Percentiles rank a stretch among this genome's conserved stretches.
Evolutionary conservation across 2,888 invertebrate species (phyloP).

Genomic region (Mythimna vitellina): DNA sequence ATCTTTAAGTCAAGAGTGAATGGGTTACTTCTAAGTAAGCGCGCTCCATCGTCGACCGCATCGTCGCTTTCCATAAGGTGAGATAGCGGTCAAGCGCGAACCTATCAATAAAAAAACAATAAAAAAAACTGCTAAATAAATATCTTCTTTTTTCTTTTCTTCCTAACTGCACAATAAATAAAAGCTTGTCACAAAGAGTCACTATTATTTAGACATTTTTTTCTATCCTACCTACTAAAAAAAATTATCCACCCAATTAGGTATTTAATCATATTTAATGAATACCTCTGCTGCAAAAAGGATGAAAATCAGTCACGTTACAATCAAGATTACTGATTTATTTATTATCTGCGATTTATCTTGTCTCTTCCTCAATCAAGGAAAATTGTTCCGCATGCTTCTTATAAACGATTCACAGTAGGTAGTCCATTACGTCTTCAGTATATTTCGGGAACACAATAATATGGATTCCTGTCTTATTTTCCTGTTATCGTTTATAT

Average conservation of each 20-base stretch:
- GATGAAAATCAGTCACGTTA: background rate
- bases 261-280: background rate
- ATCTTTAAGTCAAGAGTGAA: no score
- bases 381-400: conserved; percentile 5
- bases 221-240: background rate
- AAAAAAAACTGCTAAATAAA: no score
- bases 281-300: background rate
- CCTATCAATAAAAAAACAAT: no score
- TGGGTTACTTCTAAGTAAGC: no score
- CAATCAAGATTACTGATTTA: background rate
- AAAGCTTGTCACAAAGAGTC: no score
- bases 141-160: no score
- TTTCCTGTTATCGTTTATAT: conserved; percentile 9
- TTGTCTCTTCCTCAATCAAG: conserved; percentile 33
- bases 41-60: no score
- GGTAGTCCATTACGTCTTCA: conserved; percentile 26
- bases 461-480: background rate
- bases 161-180: no score
- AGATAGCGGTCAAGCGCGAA: no score
- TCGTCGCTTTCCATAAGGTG: no score
- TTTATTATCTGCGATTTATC: conserved; percentile 18
- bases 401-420: conserved; percentile 15
- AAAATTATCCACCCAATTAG: background rate
- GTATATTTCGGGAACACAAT: conserved; percentile 16
- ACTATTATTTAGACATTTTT: background rate